phyloP scores from a whole-genome alignment of 2,113 vertebrate species.

The Panthera tigris region DNA sequence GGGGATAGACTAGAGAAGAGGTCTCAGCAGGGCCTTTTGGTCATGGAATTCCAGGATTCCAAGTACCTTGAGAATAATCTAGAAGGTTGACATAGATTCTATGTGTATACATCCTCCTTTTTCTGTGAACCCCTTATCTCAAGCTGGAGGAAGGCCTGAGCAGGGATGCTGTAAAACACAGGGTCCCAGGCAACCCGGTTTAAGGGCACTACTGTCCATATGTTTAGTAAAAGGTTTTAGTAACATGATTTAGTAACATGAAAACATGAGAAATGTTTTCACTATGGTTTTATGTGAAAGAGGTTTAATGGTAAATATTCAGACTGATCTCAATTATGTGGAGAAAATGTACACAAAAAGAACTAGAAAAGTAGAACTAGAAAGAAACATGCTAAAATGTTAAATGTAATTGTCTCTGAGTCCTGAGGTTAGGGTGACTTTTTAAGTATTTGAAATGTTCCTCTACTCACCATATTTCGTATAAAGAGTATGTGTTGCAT shows the following conservation, averaged over 20 bases:
- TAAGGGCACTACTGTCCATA: neutral
- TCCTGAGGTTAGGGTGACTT: neutral
- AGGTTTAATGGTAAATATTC: neutral
- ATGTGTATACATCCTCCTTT: neutral
- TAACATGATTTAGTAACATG: neutral
- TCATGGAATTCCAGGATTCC: neutral
- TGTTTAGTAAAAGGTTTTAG: neutral
- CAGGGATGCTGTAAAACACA: neutral
- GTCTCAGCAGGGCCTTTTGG: neutral
- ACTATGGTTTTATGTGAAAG: neutral
- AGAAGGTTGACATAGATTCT: neutral
- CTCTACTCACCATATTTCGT: neutral
- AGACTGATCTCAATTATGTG: neutral
- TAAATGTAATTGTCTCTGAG: neutral
- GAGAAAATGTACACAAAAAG: neutral
- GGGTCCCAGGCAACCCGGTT: neutral
- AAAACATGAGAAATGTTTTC: constrained; percentile 8
- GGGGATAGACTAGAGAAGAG: neutral
- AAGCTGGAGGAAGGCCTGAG: neutral
- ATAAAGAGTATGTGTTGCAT: neutral
- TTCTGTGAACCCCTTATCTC: neutral
- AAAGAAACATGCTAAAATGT: neutral
- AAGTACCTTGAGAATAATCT: neutral
- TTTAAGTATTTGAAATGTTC: neutral
- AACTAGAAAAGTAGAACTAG: neutral